Conservation (phyloP, 2,113 vertebrate genomes). For the Pygoscelis antarcticus region DNA sequence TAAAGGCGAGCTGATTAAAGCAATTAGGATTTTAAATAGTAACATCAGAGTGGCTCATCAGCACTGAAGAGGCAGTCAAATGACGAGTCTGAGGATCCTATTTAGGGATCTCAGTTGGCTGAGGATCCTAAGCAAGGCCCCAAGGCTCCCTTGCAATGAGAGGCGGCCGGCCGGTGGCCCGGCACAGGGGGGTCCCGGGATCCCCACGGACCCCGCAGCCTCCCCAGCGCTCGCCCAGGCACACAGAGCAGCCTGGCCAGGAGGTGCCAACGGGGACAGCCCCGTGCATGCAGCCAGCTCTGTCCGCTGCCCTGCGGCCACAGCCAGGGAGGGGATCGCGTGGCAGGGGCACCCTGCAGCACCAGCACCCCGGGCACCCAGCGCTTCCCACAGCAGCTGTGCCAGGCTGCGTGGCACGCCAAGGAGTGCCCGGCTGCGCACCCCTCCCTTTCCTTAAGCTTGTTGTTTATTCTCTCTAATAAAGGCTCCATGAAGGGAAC, state of each 20-base stretch:
- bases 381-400: background rate
- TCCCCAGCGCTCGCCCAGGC: rapidly evolving
- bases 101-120: conserved; percentile 25
- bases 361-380: background rate
- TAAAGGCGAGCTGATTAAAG: conserved; percentile 53
- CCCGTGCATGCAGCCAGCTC: rapidly evolving
- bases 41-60: conserved; percentile 60
- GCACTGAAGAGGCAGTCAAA: conserved; percentile 52
- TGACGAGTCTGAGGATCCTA: conserved; percentile 49
- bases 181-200: background rate
- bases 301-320: background rate
- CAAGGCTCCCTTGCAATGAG: background rate
- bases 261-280: background rate
- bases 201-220: background rate
- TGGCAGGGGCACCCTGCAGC: background rate
- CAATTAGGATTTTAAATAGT: conserved; percentile 65
- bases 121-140: background rate
- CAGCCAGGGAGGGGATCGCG: background rate
- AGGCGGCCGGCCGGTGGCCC: rapidly evolving
- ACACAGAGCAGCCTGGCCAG: background rate
- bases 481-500: background rate
- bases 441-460: background rate
- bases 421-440: background rate
- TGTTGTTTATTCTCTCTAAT: background rate
- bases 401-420: background rate